phyloP scores from a whole-genome alignment of 2,888 invertebrate species.

The Orchesellides sinensis region DNA sequence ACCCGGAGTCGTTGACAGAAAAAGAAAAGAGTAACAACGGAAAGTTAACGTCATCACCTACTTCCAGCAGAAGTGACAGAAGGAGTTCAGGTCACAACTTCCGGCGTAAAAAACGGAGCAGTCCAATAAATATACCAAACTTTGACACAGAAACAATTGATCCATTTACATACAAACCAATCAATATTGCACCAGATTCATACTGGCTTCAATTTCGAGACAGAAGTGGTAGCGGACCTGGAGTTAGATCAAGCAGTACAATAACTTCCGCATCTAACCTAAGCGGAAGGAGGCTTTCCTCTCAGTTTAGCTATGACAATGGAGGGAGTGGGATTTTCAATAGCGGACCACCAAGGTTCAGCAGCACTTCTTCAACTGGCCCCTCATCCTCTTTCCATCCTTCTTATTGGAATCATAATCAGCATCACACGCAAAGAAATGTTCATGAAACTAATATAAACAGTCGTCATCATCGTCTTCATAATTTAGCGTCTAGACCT shows the following conservation, averaged over 20 bases:
- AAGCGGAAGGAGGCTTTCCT: conserved; percentile 17
- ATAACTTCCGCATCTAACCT: background rate
- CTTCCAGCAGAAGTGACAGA: background rate
- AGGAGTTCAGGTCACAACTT: conserved; percentile 29
- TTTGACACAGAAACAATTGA: conserved; percentile 51
- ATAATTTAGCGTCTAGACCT: conserved; percentile 15
- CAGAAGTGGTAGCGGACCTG: conserved; percentile 20
- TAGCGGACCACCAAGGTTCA: conserved; percentile 17
- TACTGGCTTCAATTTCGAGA: conserved; percentile 72
- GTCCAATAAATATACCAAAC: background rate
- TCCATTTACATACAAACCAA: conserved; percentile 66
- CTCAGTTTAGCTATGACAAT: conserved; percentile 40
- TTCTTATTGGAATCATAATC: conserved; percentile 17
- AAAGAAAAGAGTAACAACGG: conserved; percentile 8
- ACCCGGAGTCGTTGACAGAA: conserved; percentile 48
- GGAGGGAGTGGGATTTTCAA: background rate
- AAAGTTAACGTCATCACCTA: conserved; percentile 28
- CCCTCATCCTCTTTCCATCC: conserved; percentile 3
- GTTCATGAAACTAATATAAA: background rate
- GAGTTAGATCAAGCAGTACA: conserved; percentile 17
- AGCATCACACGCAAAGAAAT: background rate
- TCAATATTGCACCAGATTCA: conserved; percentile 69
- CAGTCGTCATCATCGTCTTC: background rate
- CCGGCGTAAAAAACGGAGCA: conserved; percentile 47
- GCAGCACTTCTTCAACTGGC: background rate